A percentile compares a stretch with the other conserved stretches of the same genome.
phyloP scores from a whole-genome alignment of 2,888 invertebrate species.

The Dryocosmus kuriphilus region DNA sequence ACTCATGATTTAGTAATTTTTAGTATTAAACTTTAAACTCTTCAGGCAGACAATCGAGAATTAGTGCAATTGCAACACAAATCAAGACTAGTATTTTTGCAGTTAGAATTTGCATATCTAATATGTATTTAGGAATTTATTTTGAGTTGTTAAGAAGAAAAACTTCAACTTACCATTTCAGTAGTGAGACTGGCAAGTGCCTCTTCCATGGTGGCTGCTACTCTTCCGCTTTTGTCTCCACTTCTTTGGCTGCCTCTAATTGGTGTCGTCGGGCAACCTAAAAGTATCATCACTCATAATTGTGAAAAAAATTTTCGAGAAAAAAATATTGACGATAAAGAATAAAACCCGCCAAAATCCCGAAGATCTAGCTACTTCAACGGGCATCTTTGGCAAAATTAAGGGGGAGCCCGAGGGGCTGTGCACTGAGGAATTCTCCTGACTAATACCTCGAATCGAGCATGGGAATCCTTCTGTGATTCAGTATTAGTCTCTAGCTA shows the following conservation, averaged over 20 bases:
- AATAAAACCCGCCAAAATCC: background rate
- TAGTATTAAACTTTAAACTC: background rate
- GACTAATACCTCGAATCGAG: too few relatives aligned
- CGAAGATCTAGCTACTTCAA: slow-evolving; percentile 19
- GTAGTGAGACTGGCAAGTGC: slow-evolving; percentile 90
- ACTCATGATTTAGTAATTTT: slow-evolving; percentile 1
- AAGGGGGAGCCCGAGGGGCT: too few relatives aligned
- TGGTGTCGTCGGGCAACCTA: slow-evolving; percentile 83
- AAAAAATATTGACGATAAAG: background rate
- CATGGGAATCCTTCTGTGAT: too few relatives aligned
- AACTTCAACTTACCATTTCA: slow-evolving; percentile 86
- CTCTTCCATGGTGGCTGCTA: slow-evolving; percentile 82
- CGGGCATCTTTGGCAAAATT: background rate
- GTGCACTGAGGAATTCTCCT: too few relatives aligned
- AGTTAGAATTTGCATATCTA: background rate
- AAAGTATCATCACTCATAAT: slow-evolving; percentile 66
- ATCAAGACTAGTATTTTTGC: background rate
- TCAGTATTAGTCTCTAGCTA: too few relatives aligned
- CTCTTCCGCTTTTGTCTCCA: slow-evolving; percentile 67
- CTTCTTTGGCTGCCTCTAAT: slow-evolving; percentile 72
- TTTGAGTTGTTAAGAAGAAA: slow-evolving; percentile 1
- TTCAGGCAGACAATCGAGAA: background rate
- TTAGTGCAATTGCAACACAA: background rate
- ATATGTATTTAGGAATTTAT: background rate
- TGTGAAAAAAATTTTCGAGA: slow-evolving; percentile 42